Percentiles rank a stretch among this genome's conserved stretches.
Conservation (phyloP, 1,140 invertebrate species). For the Drosophila pachea region DNA sequence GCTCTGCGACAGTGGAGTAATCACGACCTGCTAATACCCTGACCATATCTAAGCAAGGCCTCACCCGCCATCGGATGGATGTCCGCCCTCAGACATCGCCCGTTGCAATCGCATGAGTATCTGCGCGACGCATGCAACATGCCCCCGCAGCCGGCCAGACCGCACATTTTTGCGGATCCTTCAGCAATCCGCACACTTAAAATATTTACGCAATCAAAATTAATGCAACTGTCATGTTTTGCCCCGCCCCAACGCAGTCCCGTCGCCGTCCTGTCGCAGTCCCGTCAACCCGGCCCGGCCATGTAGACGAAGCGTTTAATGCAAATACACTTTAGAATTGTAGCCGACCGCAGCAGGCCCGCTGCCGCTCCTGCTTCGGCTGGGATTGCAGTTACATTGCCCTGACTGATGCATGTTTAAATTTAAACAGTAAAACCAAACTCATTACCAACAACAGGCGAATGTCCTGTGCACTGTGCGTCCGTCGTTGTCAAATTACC, state of each 20-base stretch:
- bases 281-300: too few species aligned
- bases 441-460: constrained; percentile 74
- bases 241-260: constrained; percentile 2
- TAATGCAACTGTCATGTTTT: constrained; percentile 77
- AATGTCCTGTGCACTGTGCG: constrained; percentile 24
- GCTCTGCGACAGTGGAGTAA: too few species aligned
- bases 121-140: neutral
- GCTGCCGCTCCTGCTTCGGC: neutral
- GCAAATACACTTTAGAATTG: constrained; percentile 76
- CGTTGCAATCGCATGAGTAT: constrained; percentile 27
- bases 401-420: constrained; percentile 55
- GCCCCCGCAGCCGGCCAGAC: neutral
- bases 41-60: too few species aligned
- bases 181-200: constrained; percentile 66
- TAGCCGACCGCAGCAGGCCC: constrained; percentile 48
- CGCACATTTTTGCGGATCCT: constrained; percentile 61
- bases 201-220: constrained; percentile 76
- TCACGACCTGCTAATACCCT: too few species aligned
- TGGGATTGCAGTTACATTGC: constrained; percentile 11
- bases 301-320: constrained; percentile 58
- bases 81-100: neutral
- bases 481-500: constrained; percentile 71
- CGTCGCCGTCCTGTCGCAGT: neutral
- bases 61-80: too few species aligned
- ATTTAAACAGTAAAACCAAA: constrained; percentile 77